Evolutionary conservation across 2,113 vertebrate species (phyloP), one percentile per base, ranked within the genome.

Genomic region (Turnix velox): DNA sequence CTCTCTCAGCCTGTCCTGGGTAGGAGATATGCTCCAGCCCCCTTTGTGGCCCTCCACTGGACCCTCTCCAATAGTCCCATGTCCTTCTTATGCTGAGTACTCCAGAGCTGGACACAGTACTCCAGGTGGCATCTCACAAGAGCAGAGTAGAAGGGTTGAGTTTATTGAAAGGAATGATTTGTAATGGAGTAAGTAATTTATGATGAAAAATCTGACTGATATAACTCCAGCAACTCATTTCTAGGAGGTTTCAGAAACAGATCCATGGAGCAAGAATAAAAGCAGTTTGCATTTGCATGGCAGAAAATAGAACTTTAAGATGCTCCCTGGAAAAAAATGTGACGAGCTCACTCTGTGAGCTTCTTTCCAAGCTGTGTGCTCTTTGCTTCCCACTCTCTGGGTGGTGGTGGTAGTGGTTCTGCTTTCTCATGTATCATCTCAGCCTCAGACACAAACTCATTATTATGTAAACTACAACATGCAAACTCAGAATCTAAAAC

Each of bases 401-500:
- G 95, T 92, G 91, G 92, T 85, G 88, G 66, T 66, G 62, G 88
- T 82, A 58, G 91, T 73, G 85, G 92, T 83, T 95, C 81, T 87
- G 84, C 91, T 93, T 94, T 96, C 89, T 94, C 95, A 92, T 93
- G 84, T 96, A 93, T 89, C 91, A 90, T 83, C 79, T 92, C 83
- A 86, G 85, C 90, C 89, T 95, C 92, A 92, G 89, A 94, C 71
- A 83, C 71, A 93, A 96, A 94, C 92, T 96, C 25, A 91, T 95
- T 88, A 96, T 97, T 97, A 97, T 95, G 91, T 97, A 96, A 97
- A 98, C 96, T 94, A 94, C 89, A 97, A 97, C 97, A 97, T 95
- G 89, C 95, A 96, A 97, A 83, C 87, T 92, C 89, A 91, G 75
- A 92, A 96, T 90, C 95, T 96, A 96, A 97, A 96, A 71, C 97